Conservation (phyloP, 1,140 invertebrate genomes). For the Diplogasteroides magnus region DNA sequence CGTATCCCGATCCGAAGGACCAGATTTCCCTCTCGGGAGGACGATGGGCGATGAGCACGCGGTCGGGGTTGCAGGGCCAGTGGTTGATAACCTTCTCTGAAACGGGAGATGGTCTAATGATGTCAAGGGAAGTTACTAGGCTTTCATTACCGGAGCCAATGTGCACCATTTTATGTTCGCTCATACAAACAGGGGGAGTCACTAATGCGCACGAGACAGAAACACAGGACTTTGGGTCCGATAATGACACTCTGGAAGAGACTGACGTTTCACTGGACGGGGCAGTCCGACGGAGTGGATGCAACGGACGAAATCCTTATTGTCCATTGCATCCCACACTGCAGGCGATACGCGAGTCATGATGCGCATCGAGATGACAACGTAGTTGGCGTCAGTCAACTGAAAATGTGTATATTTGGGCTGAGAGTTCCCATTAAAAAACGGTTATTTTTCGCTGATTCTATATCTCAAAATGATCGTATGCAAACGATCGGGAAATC, state of each 20-base stretch:
- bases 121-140: not conserved
- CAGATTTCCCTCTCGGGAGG: slow-evolving; percentile 69
- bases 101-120: slow-evolving; percentile 11
- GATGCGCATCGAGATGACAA: slow-evolving; percentile 90
- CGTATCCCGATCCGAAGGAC: slow-evolving; percentile 75
- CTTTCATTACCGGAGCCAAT: not conserved
- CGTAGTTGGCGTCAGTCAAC: slow-evolving; percentile 80
- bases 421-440: not conserved
- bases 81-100: slow-evolving; percentile 61
- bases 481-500: no score
- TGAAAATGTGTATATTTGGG: slow-evolving; percentile 8
- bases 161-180: slow-evolving; percentile 7
- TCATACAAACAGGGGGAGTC: no score
- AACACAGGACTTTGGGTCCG: no score
- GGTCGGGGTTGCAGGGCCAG: slow-evolving; percentile 92
- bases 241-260: slow-evolving; percentile 37
- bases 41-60: slow-evolving; percentile 77
- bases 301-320: slow-evolving; percentile 65
- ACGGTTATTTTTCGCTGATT: slow-evolving; percentile 51
- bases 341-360: slow-evolving; percentile 80
- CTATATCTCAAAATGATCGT: slow-evolving; percentile 5
- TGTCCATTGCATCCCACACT: slow-evolving; percentile 58
- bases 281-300: slow-evolving; percentile 86
- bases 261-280: slow-evolving; percentile 59
- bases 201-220: no score